Evolutionary conservation across 1,140 invertebrate genomes (phyloP).

Genomic region (Tetragnatha versicolor): DNA sequence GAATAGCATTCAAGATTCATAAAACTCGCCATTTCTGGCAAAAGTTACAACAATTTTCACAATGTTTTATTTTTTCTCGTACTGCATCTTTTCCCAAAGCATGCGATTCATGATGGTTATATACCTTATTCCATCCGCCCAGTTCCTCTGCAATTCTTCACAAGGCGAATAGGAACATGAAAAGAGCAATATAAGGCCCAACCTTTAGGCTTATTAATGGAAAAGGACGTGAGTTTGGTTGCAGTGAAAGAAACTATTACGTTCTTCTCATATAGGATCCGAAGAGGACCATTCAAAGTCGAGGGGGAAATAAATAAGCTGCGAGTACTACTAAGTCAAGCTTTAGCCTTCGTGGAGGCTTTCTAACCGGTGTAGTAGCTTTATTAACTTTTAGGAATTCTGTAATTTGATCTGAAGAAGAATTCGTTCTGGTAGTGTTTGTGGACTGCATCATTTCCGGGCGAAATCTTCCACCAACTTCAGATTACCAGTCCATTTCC

Average conservation of each 20-base stretch:
- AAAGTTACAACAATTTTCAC: no score
- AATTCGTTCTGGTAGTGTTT: slow-evolving; percentile 9
- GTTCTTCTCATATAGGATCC: background rate
- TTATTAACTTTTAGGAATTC: slow-evolving; percentile 28
- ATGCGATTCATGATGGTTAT: background rate
- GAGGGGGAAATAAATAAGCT: background rate
- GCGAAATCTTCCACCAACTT: background rate
- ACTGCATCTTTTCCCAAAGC: no score
- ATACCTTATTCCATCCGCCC: background rate
- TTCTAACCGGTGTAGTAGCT: background rate
- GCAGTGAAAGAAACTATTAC: slow-evolving; percentile 9
- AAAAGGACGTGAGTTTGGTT: background rate
- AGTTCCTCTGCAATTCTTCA: background rate
- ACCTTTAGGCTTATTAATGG: slow-evolving; percentile 12
- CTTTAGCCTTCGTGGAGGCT: background rate
- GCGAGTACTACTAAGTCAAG: background rate
- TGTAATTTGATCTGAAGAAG: slow-evolving; percentile 8
- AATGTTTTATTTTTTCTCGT: no score
- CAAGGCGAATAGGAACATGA: background rate
- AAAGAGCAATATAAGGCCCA: slow-evolving; percentile 9
- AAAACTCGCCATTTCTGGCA: no score
- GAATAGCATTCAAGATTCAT: no score
- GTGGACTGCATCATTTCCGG: slow-evolving; percentile 11
- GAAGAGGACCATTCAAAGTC: slow-evolving; percentile 5
- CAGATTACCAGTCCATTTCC: slow-evolving; percentile 19